phyloP scores from a whole-genome alignment of 2,888 invertebrate genomes.

The Chrysina gloriosa region DNA sequence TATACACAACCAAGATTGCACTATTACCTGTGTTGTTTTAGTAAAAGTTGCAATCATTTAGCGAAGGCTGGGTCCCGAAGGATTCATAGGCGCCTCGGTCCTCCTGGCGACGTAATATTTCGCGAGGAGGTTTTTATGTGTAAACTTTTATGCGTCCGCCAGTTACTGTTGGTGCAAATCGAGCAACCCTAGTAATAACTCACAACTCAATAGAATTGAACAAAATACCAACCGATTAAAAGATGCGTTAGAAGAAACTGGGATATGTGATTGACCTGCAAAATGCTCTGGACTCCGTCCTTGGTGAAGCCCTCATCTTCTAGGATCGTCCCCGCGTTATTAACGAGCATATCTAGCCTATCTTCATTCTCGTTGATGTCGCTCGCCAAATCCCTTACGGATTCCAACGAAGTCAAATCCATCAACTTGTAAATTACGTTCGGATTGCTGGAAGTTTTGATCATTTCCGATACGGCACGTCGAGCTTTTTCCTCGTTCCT shows the following conservation, averaged over 20 bases:
- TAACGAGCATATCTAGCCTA: conserved; percentile 72
- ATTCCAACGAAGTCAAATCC: conserved; percentile 68
- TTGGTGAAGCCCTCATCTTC: conserved; percentile 65
- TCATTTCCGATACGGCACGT: conserved; percentile 50
- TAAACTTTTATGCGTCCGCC: conserved; percentile 41
- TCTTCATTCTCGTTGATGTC: conserved; percentile 68
- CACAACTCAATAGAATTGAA: neutral
- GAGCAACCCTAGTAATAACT: conserved; percentile 46
- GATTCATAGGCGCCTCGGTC: too few relatives aligned
- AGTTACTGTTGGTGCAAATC: conserved; percentile 66
- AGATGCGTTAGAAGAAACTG: conserved; percentile 73
- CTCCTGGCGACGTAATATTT: too few relatives aligned
- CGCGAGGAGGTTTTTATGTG: too few relatives aligned
- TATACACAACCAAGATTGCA: too few relatives aligned
- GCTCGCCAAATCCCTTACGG: conserved; percentile 71
- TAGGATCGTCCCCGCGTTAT: conserved; percentile 72
- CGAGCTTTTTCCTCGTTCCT: conserved; percentile 57
- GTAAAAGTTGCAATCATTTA: too few relatives aligned
- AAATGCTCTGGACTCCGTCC: conserved; percentile 73
- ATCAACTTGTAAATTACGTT: conserved; percentile 64
- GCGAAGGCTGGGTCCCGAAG: too few relatives aligned
- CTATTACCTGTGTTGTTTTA: too few relatives aligned
- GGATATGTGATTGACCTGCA: conserved; percentile 53
- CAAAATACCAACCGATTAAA: conserved; percentile 65
- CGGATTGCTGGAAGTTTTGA: conserved; percentile 56